A percentile compares a stretch with the other conserved stretches of the same genome.
phyloP scores from a whole-genome alignment of 2,797 vertebrate species.

The Sebastes steindachneri region DNA sequence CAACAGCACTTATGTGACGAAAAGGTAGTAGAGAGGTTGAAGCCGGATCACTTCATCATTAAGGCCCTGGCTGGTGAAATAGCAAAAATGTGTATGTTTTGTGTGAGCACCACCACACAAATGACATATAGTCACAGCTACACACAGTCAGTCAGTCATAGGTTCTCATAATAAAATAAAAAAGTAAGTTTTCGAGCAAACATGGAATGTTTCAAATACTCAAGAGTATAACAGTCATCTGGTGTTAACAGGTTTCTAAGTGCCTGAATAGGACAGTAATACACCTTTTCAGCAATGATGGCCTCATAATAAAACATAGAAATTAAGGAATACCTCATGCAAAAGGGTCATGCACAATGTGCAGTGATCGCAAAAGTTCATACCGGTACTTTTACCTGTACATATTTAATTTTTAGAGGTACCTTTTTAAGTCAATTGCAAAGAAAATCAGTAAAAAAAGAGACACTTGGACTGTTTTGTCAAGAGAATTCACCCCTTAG shows the following conservation, averaged over 20 bases:
- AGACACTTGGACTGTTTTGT: not conserved
- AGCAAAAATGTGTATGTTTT: slow-evolving; percentile 29
- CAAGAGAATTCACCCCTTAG: not conserved
- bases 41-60: slow-evolving; percentile 55
- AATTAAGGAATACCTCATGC: not conserved
- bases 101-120: slow-evolving; percentile 31
- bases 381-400: not conserved
- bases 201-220: slow-evolving; percentile 48
- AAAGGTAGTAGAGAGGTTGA: slow-evolving; percentile 35
- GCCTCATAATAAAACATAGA: not conserved
- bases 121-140: slow-evolving; percentile 13
- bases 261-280: not conserved
- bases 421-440: slow-evolving; percentile 16
- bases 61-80: slow-evolving; percentile 62
- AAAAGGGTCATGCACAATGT: not conserved
- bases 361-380: not conserved
- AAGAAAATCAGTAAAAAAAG: not conserved
- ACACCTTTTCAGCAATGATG: not conserved
- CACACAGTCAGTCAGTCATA: not conserved
- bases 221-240: slow-evolving; percentile 62
- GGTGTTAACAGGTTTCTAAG: slow-evolving; percentile 36
- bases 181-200: slow-evolving; percentile 16
- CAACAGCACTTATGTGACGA: slow-evolving; percentile 55
- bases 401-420: not conserved
- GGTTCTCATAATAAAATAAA: not conserved